phyloP scores from a whole-genome alignment of 2,888 invertebrate species.

The Eudasyphora cyanicolor region DNA sequence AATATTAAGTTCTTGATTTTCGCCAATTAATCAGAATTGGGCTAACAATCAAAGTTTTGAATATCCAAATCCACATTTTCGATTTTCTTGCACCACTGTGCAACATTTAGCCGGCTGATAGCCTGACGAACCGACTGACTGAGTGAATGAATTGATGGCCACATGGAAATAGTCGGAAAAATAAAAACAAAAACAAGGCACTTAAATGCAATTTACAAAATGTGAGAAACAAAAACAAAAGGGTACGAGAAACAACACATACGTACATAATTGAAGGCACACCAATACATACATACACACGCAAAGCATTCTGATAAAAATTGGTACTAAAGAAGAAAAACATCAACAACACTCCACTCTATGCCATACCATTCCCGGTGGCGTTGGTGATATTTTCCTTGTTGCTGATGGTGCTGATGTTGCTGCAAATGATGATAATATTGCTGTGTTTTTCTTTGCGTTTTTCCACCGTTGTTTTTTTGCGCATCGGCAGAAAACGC shows the following conservation, averaged over 20 bases:
- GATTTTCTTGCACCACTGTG: neutral
- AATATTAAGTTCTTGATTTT: no score
- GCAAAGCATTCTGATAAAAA: conserved; percentile 29
- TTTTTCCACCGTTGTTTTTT: conserved; percentile 33
- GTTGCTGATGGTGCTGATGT: conserved; percentile 11
- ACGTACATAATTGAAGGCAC: conserved; percentile 13
- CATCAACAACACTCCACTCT: conserved; percentile 28
- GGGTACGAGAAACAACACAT: conserved; percentile 54
- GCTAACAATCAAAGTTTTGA: no score
- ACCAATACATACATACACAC: neutral
- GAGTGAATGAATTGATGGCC: conserved; percentile 44
- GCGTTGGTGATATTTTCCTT: neutral
- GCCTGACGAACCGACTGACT: conserved; percentile 25
- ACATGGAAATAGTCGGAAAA: conserved; percentile 45
- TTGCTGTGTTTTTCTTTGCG: conserved; percentile 3
- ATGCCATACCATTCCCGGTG: neutral
- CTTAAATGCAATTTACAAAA: conserved; percentile 73
- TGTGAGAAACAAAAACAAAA: conserved; percentile 64
- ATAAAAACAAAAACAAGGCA: conserved; percentile 69
- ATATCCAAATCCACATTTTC: no score
- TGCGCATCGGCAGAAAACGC: conserved; percentile 39
- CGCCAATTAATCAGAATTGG: no score
- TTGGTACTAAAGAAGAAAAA: conserved; percentile 32
- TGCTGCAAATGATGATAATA: conserved; percentile 16
- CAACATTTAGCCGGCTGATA: conserved; percentile 60